These are phyloP conservation scores for Torymus texanus DNA, from an alignment of 2,888 invertebrate genomes.

Conservation along the genomic window DNA sequence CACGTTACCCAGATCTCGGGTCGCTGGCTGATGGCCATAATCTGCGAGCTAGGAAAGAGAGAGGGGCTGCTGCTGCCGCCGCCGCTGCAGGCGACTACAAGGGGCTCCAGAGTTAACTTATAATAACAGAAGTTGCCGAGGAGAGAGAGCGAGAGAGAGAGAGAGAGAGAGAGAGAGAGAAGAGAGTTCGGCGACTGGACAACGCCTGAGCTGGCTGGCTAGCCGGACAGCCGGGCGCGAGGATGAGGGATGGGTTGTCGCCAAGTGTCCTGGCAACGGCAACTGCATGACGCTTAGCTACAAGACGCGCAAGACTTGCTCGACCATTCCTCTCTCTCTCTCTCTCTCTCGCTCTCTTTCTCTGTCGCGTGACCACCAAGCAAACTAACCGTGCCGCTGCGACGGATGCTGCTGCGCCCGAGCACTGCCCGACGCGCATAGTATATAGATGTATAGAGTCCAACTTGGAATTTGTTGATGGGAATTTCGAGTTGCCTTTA, in stretches of 20 bases:
- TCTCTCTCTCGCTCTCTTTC: constrained; percentile 46
- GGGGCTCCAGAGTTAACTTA: constrained; percentile 72
- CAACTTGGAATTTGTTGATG: constrained; percentile 57
- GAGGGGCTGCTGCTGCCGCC: background rate
- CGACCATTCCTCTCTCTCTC: constrained; percentile 62
- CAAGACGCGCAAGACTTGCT: constrained; percentile 68
- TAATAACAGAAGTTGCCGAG: constrained; percentile 74
- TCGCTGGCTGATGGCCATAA: constrained; percentile 74
- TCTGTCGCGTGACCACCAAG: constrained; percentile 64
- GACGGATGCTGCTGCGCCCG: constrained; percentile 39
- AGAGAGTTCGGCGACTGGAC: constrained; percentile 72
- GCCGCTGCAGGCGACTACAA: constrained; percentile 32
- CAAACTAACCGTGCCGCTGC: constrained; percentile 60
- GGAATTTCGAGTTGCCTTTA: constrained; percentile 53
- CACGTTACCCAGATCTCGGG: constrained; percentile 68
- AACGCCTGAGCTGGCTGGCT: constrained; percentile 63
- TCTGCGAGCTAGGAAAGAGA: constrained; percentile 64
- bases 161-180: constrained; percentile 57
- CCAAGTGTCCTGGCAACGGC: constrained; percentile 73
- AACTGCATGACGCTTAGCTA: constrained; percentile 66
- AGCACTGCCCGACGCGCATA: constrained; percentile 1
- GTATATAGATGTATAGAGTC: constrained; percentile 30
- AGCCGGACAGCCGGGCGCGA: constrained; percentile 63
- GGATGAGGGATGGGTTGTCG: constrained; percentile 74
- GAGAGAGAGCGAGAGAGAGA: constrained; percentile 48